Base-by-base conservation (phyloP, 1,140 invertebrate genomes). In the Spodoptera litura region DNA sequence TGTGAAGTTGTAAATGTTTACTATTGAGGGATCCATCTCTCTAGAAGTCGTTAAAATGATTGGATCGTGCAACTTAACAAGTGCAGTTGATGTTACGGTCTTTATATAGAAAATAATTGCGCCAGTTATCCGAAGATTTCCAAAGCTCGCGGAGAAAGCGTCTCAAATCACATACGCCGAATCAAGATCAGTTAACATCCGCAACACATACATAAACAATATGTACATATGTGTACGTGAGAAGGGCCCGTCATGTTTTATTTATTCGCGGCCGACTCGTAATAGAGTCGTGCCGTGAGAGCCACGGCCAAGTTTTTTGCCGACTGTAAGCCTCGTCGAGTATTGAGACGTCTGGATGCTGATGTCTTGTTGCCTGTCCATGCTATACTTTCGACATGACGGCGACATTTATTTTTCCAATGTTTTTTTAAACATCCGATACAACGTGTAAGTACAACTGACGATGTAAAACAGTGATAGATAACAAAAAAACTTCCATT, bases 271-370 rank as follows among this genome's bases (percentile, higher is more conserved):
- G 85, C 87, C 85, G 89, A 91, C 89, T 89, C 81, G 92, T 93
- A 93, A 94, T 94, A 94, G 92, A 94, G 93, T 93, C 91, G 92
- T 92, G 91, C 88, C 89, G 90, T 93, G 92, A 91, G 93, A 94
- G 85, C 90, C 87, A 85, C 85, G 89, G 85, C 85, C 86, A 86
- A 87, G 89, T 93, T 94, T 94, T 94, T 93, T 93, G 89, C 89
- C 85, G 82, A 87, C 86, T 81, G 87, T 91, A 90, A 82, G 85
- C 76, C 87, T 78, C 81, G 80, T 71, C 74, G 75, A 78, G 90
- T 93, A 94, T 93, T 94, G 92, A 94, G 93, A 93, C 89, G 93
- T 94, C 91, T 88, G 88, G 91, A 94, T 92, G 88, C 91, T 93
- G 90, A 88, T 89, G 91, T 91, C 93, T 94, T 92, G 92, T 92